phyloP scores from a whole-genome alignment of 2,888 invertebrate species.

The Chrysodeixis includens region DNA sequence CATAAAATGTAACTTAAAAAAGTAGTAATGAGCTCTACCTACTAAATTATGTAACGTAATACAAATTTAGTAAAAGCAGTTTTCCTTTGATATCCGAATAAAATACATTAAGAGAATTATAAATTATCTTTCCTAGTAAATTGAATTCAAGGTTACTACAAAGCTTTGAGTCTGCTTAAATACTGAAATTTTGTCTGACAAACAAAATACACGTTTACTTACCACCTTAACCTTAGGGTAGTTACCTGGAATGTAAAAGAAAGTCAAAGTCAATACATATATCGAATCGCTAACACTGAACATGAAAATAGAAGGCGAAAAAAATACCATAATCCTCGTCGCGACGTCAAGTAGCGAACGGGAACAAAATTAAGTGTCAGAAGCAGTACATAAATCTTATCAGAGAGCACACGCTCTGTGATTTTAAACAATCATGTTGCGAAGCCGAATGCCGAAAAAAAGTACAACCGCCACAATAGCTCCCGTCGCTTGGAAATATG shows the following conservation, averaged over 20 bases:
- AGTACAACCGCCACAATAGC: conserved; percentile 74
- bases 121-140: not conserved
- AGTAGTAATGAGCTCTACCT: conserved; percentile 23
- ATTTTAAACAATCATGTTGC: conserved; percentile 83
- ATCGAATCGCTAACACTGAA: conserved; percentile 43
- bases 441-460: conserved; percentile 67
- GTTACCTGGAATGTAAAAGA: conserved; percentile 10
- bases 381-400: conserved; percentile 84
- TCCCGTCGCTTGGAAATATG: conserved; percentile 73
- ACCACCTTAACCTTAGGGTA: not conserved
- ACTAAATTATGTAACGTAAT: conserved; percentile 28
- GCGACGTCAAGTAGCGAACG: conserved; percentile 73
- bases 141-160: not conserved
- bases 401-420: conserved; percentile 78
- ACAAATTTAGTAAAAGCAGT: conserved; percentile 23
- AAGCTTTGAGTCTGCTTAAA: not conserved
- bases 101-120: conserved; percentile 12
- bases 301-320: conserved; percentile 49
- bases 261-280: conserved; percentile 23
- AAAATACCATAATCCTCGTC: conserved; percentile 51
- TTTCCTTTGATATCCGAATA: conserved; percentile 29
- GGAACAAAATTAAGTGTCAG: conserved; percentile 85
- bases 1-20: conserved; percentile 21
- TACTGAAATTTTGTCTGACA: too few species aligned
- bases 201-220: not conserved